Percentiles rank a stretch among this genome's conserved stretches.
These are phyloP conservation scores for Podargus strigoides DNA, from an alignment of 2,797 vertebrate species.

Conservation along the genomic window DNA sequence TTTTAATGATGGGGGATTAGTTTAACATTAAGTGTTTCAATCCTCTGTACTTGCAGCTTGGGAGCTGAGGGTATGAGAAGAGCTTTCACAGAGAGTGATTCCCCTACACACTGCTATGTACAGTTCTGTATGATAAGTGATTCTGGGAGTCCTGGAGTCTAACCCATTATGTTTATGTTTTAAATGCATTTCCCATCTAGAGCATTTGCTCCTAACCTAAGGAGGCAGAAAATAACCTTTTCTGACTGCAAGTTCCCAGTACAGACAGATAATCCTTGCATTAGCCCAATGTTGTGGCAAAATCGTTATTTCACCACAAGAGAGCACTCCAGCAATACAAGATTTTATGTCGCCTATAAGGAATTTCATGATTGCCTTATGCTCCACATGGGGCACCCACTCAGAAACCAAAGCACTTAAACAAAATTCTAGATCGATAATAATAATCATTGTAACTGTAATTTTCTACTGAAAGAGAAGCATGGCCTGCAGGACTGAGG, in stretches of 20 bases:
- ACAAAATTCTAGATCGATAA: conserved; percentile 35
- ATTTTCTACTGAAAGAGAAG: conserved; percentile 21
- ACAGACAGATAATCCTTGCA: conserved; percentile 4
- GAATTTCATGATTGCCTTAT: background rate
- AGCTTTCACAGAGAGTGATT: conserved; percentile 52
- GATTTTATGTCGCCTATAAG: conserved; percentile 11
- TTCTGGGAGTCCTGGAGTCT: conserved; percentile 33
- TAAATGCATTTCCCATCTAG: conserved; percentile 41
- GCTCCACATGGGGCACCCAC: background rate
- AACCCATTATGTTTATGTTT: conserved; percentile 45
- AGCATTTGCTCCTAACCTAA: conserved; percentile 36
- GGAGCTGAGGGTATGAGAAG: conserved; percentile 33
- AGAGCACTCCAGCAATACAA: conserved; percentile 66
- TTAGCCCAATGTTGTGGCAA: background rate
- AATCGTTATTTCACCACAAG: conserved; percentile 66
- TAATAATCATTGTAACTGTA: conserved; percentile 7
- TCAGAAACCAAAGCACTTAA: conserved; percentile 33
- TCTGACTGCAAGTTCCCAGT: background rate
- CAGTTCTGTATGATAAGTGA: conserved; percentile 25
- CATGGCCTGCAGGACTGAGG: background rate
- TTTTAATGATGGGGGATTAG: conserved; percentile 58
- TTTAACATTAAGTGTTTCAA: conserved; percentile 59
- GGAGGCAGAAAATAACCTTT: conserved; percentile 37
- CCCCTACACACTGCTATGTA: conserved; percentile 48
- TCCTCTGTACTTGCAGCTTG: conserved; percentile 21